Evolutionary conservation across 2,113 vertebrate genomes (phyloP).

Genomic region (Ahaetulla prasina): DNA sequence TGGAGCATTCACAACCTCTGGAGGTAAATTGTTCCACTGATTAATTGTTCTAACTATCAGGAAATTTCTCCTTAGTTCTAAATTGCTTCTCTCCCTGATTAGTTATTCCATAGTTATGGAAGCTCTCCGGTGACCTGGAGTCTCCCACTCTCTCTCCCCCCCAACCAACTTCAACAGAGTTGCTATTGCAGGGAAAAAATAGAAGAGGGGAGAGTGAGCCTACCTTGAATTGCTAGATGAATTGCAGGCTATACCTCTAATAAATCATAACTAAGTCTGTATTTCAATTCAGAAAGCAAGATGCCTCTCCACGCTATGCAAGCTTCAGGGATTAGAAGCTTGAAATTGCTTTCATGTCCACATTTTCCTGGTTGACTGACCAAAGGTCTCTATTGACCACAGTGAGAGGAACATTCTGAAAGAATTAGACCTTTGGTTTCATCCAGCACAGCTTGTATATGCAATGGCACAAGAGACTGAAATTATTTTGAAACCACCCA

Average conservation of each 20-base stretch:
- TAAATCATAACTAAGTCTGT: background rate
- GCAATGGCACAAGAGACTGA: background rate
- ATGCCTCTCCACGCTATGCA: background rate
- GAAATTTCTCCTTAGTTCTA: too few relatives aligned
- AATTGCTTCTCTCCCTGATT: too few relatives aligned
- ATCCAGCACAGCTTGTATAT: background rate
- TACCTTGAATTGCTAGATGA: background rate
- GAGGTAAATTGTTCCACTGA: too few relatives aligned
- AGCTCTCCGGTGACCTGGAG: background rate
- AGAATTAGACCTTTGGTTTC: background rate
- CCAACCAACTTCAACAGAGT: background rate
- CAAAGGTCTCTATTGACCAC: background rate
- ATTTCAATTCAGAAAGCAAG: background rate
- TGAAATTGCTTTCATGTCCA: background rate
- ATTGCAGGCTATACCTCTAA: background rate
- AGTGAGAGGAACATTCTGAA: background rate
- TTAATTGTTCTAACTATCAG: too few relatives aligned
- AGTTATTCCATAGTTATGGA: background rate
- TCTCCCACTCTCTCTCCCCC: background rate
- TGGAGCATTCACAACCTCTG: too few relatives aligned
- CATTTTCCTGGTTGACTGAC: background rate
- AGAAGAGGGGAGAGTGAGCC: background rate
- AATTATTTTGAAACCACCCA: background rate
- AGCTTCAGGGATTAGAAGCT: background rate
- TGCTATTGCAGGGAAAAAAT: background rate